Evolutionary conservation across 2,888 invertebrate genomes (phyloP).

Genomic region (Coremacera marginata): DNA sequence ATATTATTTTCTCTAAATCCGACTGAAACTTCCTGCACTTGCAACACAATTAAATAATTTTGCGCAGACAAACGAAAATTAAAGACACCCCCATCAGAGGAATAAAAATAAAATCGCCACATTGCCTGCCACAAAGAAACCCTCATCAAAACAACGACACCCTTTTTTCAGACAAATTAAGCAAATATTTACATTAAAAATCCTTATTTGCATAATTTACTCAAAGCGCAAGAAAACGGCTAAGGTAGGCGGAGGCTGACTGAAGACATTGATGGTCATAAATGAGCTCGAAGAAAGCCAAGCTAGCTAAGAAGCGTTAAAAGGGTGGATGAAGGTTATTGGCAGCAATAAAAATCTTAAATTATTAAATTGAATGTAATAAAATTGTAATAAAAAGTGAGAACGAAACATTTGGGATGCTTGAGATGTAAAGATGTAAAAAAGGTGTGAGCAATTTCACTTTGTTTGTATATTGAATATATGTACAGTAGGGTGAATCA

Average conservation of each 20-base stretch:
- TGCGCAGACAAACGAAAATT: constrained; percentile 62
- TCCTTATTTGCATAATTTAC: constrained; percentile 67
- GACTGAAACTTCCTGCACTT: constrained; percentile 55
- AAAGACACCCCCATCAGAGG: constrained; percentile 51
- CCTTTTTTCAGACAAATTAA: constrained; percentile 58
- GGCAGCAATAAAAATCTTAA: background rate
- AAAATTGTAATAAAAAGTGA: too few relatives aligned
- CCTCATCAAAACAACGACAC: constrained; percentile 34
- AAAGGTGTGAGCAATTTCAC: background rate
- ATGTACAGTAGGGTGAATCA: too few relatives aligned
- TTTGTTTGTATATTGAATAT: too few relatives aligned
- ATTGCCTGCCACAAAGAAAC: constrained; percentile 3
- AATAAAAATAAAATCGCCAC: background rate
- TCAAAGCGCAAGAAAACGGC: constrained; percentile 42
- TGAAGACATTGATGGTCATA: background rate
- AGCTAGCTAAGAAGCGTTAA: background rate
- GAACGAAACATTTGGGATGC: too few relatives aligned
- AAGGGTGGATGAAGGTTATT: background rate
- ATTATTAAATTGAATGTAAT: background rate
- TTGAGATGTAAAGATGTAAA: too few relatives aligned
- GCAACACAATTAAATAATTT: constrained; percentile 65
- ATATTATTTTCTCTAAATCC: too few relatives aligned
- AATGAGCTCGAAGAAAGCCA: background rate
- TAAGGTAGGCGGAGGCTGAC: background rate
- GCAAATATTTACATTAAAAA: constrained; percentile 66